Evolutionary conservation across 2,113 vertebrate genomes (phyloP), one percentile per base, ranked within the genome.

Genomic region (Chascanopsetta lugubris): DNA sequence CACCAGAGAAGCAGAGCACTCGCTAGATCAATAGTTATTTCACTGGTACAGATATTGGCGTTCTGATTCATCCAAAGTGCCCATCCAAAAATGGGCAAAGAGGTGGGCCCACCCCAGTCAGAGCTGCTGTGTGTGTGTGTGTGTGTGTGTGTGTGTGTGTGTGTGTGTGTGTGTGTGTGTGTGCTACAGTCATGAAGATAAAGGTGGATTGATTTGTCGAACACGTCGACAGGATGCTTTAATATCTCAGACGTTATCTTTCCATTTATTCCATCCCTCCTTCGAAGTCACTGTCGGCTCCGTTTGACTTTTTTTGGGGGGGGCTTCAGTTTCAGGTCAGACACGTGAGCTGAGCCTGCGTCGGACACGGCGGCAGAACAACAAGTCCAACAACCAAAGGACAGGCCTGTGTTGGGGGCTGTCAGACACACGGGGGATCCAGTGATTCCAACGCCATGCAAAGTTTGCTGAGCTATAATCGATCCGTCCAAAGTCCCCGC

Each of bases 381-480:
- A 78, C 65, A 67, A 73, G 34, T 36, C 70, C 77, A 85, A 83
- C 83, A 79, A 58, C 62, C 50, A 78, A 86, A 86, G 89, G 61
- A 83, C 61, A 85, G 71, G 61, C 55, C 65, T 64, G 45, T 47
- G 80, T 63, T 63, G 67, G 63, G n/a, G 45, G 38, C 53, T 69
- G 74, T 70, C 67, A 68, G 56, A 69, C 61, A 63, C 63, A 20
- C 48, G 11, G 24, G 42, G 66, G 55, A 71, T 70, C 70, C 43
- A 62, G 61, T 75, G 61, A 50, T 82, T 80, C 66, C 55, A 61
- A 81, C 75, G 64, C 70, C 74, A 72, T 67, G 45, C 56, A 78
- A 83, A 74, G 58, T 50, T 47, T 49, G 54, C 46, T 46, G 47
- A 80, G 59, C 68, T 72, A 64, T 61, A 79, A 85, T 58, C 63